phyloP scores from a whole-genome alignment of 2,888 invertebrate genomes.

The Agrypnus murinus region DNA sequence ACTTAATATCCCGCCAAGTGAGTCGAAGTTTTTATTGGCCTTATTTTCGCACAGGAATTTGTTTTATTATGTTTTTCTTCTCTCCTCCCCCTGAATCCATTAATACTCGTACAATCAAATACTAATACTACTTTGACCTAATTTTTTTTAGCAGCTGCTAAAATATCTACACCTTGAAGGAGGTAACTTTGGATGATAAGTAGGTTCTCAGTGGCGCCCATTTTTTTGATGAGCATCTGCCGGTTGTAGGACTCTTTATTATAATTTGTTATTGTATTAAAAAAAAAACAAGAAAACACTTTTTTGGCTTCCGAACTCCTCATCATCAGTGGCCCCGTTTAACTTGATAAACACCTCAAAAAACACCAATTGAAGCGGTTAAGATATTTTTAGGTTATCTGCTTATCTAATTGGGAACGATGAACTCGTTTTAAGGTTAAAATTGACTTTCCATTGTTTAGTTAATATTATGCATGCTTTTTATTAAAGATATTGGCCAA shows the following conservation, averaged over 20 bases:
- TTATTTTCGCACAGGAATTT: conserved; percentile 19
- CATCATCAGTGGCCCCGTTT: background rate
- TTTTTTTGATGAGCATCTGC: conserved; percentile 6
- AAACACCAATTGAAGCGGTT: background rate
- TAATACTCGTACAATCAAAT: too few relatives aligned
- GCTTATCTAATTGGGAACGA: conserved; percentile 5
- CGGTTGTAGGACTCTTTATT: background rate
- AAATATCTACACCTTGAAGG: too few relatives aligned
- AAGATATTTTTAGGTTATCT: background rate
- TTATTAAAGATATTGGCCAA: too few relatives aligned
- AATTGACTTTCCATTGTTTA: too few relatives aligned
- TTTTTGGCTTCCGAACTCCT: background rate
- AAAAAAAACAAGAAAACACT: too few relatives aligned
- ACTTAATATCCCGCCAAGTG: conserved; percentile 28
- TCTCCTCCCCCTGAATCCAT: too few relatives aligned
- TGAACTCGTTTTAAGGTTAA: background rate
- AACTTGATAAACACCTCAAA: background rate
- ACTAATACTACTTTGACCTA: background rate
- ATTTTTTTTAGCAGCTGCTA: background rate
- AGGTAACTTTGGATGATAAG: too few relatives aligned
- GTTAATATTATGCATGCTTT: too few relatives aligned
- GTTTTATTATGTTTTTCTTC: background rate
- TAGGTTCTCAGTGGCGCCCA: conserved; percentile 3
- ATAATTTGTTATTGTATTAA: too few relatives aligned
- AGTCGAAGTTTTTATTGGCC: conserved; percentile 18